Conservation (phyloP, 2,888 invertebrate species). For the Arctia plantaginis region DNA sequence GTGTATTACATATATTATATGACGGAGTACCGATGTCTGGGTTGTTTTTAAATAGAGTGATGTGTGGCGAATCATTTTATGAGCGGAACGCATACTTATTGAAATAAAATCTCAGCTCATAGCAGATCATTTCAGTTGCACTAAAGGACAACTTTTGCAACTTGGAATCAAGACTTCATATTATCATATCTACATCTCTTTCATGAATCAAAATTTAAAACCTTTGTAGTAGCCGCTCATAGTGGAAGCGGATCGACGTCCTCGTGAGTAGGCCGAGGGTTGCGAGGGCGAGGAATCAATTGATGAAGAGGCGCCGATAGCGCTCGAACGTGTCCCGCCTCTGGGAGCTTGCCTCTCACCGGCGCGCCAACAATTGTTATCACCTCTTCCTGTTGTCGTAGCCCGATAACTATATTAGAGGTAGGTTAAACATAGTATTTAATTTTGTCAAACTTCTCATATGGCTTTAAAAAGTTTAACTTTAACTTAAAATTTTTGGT, state of each 20-base stretch:
- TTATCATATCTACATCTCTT: not conserved
- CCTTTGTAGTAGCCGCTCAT: slow-evolving; percentile 18
- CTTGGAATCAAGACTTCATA: not conserved
- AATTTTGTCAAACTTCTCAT: slow-evolving; percentile 1
- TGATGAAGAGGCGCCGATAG: slow-evolving; percentile 81
- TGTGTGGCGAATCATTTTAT: too few species aligned
- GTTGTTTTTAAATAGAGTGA: too few species aligned
- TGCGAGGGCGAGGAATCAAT: slow-evolving; percentile 70
- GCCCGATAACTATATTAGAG: slow-evolving; percentile 36
- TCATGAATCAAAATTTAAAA: slow-evolving; percentile 25
- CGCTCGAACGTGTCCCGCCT: slow-evolving; percentile 76
- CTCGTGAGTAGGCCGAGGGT: slow-evolving; percentile 52
- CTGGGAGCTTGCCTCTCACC: slow-evolving; percentile 65
- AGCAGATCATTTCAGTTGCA: not conserved
- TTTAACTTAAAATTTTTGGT: too few species aligned
- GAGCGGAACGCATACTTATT: not conserved
- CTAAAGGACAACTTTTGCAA: not conserved
- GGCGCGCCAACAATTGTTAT: slow-evolving; percentile 39
- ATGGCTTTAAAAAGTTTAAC: not conserved
- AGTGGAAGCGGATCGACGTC: slow-evolving; percentile 60
- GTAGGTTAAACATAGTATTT: slow-evolving; percentile 7
- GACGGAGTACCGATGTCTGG: too few species aligned
- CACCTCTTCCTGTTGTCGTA: slow-evolving; percentile 35
- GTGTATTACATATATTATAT: too few species aligned
- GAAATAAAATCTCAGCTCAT: not conserved